Percentiles rank a stretch among this genome's conserved stretches.
phyloP scores from a whole-genome alignment of 2,797 vertebrate species.

The Lithobates pipiens region DNA sequence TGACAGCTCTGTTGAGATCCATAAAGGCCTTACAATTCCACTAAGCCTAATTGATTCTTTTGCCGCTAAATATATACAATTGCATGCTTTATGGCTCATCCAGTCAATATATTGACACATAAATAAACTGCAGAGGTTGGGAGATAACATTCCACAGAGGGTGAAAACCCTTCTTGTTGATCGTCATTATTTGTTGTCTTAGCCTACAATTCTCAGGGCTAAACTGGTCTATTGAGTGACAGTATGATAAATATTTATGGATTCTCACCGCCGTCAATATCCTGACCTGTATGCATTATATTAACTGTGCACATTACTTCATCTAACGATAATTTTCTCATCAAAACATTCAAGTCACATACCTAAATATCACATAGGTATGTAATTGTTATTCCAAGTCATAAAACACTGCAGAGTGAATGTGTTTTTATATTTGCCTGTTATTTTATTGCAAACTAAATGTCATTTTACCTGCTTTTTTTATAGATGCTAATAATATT shows the following conservation, averaged over 20 bases:
- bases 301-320: no score
- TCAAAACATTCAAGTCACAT: no score
- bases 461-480: no score
- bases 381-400: no score
- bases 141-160: background rate
- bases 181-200: background rate
- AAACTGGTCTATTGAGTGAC: background rate
- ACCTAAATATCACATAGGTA: no score
- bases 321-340: no score
- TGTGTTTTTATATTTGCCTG: no score
- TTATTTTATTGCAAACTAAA: no score
- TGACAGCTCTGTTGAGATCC: background rate
- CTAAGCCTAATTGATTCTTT: constrained; percentile 33
- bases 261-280: background rate
- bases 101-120: constrained; percentile 45
- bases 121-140: constrained; percentile 17
- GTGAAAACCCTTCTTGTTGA: background rate
- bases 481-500: no score
- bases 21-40: constrained; percentile 20
- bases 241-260: background rate
- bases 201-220: background rate
- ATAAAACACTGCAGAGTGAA: no score
- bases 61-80: constrained; percentile 17
- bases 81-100: constrained; percentile 25
- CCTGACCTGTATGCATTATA: background rate